Evolutionary conservation across 2,113 vertebrate genomes (phyloP), one percentile per base, ranked within the genome.

Genomic region (Cephalopterus ornatus): DNA sequence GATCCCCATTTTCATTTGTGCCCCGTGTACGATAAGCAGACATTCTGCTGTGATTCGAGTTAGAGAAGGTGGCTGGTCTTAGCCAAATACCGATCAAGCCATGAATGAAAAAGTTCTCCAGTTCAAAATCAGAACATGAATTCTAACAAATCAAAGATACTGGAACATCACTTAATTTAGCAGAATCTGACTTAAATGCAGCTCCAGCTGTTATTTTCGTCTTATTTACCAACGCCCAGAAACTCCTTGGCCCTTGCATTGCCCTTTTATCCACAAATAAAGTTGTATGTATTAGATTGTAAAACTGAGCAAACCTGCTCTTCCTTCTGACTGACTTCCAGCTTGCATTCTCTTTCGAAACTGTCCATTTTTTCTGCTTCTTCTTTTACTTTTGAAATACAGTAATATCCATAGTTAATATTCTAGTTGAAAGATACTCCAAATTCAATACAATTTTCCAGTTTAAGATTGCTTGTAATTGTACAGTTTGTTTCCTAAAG

Each of bases 331-430:
- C 84, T 96, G 78, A 98, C 93, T 97, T 99, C 98, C 90, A 98
- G 97, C 58, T 97, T 97, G 44, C 97, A 98, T 67, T 98, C 98
- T 73, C 98, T 97, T 95, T 99, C 98, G 71, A 99, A 95, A 46
- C 98, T 97, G 63, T 98, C 98, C 91, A 96, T 94, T 92, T 98
- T 98, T 97, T 99, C 97, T 81, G 97, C 84, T 90, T 90, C 98
- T 95, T 99, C 98, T 96, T 98, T 99, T 88, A 99, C 99, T 99
- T 97, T 78, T 68, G 91, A 97, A 92, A 94, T 50, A 97, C 30
- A 93, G 39, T 14, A 75, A 89, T 11, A 79, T 28, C 27, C 88
- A 85, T 1, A 90, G 39, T 94, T 93, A 95, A 77, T 58, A 82
- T 4, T 88, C 20, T 19, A 82, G 83, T 46, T 85, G 66, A 92